These are phyloP conservation scores for Magallana ariakensis DNA, from an alignment of 1,140 invertebrate species.

Conservation along the genomic window DNA sequence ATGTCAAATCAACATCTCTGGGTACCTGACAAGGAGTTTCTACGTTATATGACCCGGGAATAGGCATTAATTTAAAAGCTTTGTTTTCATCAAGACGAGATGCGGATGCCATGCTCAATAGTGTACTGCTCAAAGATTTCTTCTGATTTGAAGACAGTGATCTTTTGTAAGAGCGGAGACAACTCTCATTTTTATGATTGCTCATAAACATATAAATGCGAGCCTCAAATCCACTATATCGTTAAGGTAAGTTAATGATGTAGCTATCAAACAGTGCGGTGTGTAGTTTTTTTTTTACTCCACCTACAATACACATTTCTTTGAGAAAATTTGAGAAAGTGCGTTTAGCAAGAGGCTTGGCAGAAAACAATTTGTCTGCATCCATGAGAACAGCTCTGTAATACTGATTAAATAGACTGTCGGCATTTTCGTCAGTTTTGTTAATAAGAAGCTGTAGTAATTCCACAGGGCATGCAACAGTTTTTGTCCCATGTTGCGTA, in stretches of 20 bases:
- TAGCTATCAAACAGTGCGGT: constrained; percentile 31
- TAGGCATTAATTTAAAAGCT: no score
- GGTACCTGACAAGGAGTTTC: no score
- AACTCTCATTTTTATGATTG: constrained; percentile 38
- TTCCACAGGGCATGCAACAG: constrained; percentile 10
- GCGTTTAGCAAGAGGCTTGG: constrained; percentile 17
- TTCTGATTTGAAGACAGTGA: constrained; percentile 22
- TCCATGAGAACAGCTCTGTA: not conserved
- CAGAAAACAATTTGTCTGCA: not conserved
- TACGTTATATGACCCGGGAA: no score
- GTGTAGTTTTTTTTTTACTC: constrained; percentile 9
- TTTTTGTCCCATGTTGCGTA: not conserved
- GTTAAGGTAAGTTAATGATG: constrained; percentile 19
- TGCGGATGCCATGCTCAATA: not conserved
- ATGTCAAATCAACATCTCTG: no score
- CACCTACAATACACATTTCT: constrained; percentile 1
- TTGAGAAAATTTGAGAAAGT: constrained; percentile 18
- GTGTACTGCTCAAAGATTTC: not conserved
- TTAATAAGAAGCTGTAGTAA: constrained; percentile 15
- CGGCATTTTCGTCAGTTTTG: not conserved
- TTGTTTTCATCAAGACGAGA: no score
- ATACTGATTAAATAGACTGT: constrained; percentile 40
- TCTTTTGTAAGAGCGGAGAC: constrained; percentile 22
- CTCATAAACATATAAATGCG: constrained; percentile 39
- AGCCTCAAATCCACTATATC: constrained; percentile 20